A percentile compares a stretch with the other conserved stretches of the same genome.
Evolutionary conservation across 2,888 invertebrate species (phyloP).

Genomic region (Protodeltote pygarga): DNA sequence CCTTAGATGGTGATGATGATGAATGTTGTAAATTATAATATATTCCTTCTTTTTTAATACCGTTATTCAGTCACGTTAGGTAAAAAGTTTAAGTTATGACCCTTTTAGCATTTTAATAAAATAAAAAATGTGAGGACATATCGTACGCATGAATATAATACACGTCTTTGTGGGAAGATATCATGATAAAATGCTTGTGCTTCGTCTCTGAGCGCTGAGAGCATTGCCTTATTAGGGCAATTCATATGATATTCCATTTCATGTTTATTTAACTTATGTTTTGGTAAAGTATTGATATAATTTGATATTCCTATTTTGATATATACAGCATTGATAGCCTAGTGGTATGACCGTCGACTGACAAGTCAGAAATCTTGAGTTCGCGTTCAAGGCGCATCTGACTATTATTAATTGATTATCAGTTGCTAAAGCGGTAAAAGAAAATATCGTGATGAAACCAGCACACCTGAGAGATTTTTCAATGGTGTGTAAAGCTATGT

Average conservation of each 20-base stretch:
- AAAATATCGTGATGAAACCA: too few species aligned
- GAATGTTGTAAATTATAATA: too few species aligned
- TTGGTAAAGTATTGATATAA: background rate
- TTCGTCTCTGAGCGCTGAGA: slow-evolving; percentile 13
- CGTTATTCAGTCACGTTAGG: slow-evolving; percentile 16
- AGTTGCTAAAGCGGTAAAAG: too few species aligned
- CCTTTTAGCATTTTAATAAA: slow-evolving; percentile 47
- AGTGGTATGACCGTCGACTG: too few species aligned
- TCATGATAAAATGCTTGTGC: slow-evolving; percentile 20
- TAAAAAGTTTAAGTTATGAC: slow-evolving; percentile 27
- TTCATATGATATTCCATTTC: slow-evolving; percentile 16
- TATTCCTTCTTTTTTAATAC: slow-evolving; percentile 5
- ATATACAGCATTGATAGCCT: too few species aligned
- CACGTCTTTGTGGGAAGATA: slow-evolving; percentile 5
- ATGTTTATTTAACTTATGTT: slow-evolving; percentile 1
- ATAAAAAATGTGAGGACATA: slow-evolving; percentile 32
- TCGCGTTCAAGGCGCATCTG: too few species aligned
- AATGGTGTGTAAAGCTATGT: too few species aligned
- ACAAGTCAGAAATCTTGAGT: too few species aligned
- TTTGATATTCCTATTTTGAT: too few species aligned
- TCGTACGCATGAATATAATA: slow-evolving; percentile 9
- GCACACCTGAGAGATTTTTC: too few species aligned
- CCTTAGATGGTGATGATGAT: too few species aligned
- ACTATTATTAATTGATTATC: too few species aligned
- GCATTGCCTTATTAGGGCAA: slow-evolving; percentile 32